Percentiles rank a stretch among this genome's conserved stretches.
Evolutionary conservation across 2,113 vertebrate genomes (phyloP).

Genomic region (Gnathonemus echidnorhynchus): DNA sequence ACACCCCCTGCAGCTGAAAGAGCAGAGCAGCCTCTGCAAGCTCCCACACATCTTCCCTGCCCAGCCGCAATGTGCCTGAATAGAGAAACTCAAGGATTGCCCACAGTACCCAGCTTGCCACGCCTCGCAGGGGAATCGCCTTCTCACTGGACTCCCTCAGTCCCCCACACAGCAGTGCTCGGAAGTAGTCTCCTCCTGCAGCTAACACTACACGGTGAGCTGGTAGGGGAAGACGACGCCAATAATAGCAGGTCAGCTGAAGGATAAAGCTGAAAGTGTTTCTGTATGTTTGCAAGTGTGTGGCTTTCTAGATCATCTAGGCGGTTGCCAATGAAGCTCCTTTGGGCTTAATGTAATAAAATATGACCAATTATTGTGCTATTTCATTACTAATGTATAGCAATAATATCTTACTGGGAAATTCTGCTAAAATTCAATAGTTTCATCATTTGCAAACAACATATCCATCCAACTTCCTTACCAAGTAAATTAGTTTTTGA

Average conservation of each 20-base stretch:
- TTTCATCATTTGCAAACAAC: not conserved
- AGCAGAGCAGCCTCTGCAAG: conserved; percentile 61
- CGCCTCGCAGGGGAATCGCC: conserved; percentile 38
- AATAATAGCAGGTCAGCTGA: not conserved
- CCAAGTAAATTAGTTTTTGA: not conserved
- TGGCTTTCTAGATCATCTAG: not conserved
- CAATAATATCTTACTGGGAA: not conserved
- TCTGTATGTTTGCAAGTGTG: not conserved
- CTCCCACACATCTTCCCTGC: conserved; percentile 55
- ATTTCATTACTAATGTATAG: not conserved
- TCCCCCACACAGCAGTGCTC: conserved; percentile 66
- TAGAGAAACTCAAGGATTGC: conserved; percentile 66
- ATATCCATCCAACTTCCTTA: not conserved
- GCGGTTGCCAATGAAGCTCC: not conserved
- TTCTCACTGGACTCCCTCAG: conserved; percentile 62
- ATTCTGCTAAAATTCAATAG: not conserved
- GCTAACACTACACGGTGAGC: conserved; percentile 67
- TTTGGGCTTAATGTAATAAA: not conserved
- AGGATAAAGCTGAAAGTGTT: not conserved
- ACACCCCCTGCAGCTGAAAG: conserved; percentile 66
- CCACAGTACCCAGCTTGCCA: conserved; percentile 46
- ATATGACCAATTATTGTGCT: not conserved
- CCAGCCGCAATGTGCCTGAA: conserved; percentile 50
- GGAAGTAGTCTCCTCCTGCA: conserved; percentile 73
- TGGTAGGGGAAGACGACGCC: conserved; percentile 23